Conservation (phyloP, 2,113 vertebrate species). For the Phalacrocorax pelagicus region DNA sequence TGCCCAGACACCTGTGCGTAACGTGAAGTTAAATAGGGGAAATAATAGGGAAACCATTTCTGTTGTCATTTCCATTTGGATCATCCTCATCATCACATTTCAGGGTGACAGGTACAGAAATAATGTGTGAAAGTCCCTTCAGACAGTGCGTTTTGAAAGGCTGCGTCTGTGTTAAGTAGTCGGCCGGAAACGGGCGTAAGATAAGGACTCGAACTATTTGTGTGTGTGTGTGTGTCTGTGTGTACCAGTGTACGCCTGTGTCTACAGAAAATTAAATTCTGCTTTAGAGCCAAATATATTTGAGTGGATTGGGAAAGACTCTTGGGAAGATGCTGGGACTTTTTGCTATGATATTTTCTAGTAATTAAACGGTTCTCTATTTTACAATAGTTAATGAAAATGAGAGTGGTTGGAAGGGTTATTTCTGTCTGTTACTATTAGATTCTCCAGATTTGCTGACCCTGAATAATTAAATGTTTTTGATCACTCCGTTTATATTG, state of each 20-base stretch:
- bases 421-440: slow-evolving; percentile 60
- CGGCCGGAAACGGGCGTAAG: not conserved
- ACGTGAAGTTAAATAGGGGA: slow-evolving; percentile 52
- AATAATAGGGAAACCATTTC: slow-evolving; percentile 60
- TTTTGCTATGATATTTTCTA: slow-evolving; percentile 49
- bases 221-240: not conserved
- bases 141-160: not conserved
- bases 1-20: slow-evolving; percentile 69
- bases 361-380: slow-evolving; percentile 62
- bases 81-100: slow-evolving; percentile 67
- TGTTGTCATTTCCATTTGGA: slow-evolving; percentile 65
- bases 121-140: slow-evolving; percentile 58
- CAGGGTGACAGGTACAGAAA: slow-evolving; percentile 71
- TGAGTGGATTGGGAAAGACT: slow-evolving; percentile 39
- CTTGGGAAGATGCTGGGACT: slow-evolving; percentile 45
- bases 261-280: slow-evolving; percentile 44
- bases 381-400: slow-evolving; percentile 43
- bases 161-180: slow-evolving; percentile 59
- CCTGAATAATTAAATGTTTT: slow-evolving; percentile 62
- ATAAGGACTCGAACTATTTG: slow-evolving; percentile 18
- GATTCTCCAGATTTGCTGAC: slow-evolving; percentile 53
- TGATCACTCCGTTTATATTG: slow-evolving; percentile 68
- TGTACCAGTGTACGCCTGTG: not conserved
- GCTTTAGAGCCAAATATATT: slow-evolving; percentile 30
- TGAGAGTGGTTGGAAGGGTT: slow-evolving; percentile 50